These are phyloP conservation scores for Timema podura DNA, from an alignment of 2,888 invertebrate genomes.

Conservation along the genomic window DNA sequence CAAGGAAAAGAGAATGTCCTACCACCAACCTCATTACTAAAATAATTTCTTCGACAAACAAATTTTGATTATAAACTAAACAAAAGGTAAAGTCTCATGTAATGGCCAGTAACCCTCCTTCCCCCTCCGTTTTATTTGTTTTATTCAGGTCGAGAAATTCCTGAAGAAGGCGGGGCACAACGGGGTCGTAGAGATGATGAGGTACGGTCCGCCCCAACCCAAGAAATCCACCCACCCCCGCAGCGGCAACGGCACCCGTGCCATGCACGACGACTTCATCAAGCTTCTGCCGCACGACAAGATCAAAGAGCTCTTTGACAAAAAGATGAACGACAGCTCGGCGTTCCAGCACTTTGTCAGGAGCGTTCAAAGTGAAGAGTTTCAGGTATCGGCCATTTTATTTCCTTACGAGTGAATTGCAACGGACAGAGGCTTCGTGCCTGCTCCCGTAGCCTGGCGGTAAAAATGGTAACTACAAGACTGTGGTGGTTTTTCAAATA, in stretches of 20 bases:
- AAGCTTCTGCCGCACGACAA: neutral
- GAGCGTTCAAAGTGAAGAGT: neutral
- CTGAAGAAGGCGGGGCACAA: neutral
- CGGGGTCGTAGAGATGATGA: neutral
- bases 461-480: too few relatives aligned
- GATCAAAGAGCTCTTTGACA: neutral
- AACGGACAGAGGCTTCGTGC: too few relatives aligned
- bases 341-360: neutral
- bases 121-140: too few relatives aligned
- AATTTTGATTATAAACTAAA: too few relatives aligned
- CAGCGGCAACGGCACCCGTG: neutral
- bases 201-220: neutral
- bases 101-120: too few relatives aligned
- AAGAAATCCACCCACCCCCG: neutral
- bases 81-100: too few relatives aligned
- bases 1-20: too few relatives aligned
- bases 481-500: too few relatives aligned
- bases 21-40: too few relatives aligned
- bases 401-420: too few relatives aligned
- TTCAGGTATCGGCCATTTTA: neutral
- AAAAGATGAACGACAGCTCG: neutral
- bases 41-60: too few relatives aligned
- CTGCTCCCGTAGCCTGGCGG: too few relatives aligned
- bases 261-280: neutral
- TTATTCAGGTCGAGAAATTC: neutral